Percentiles rank a stretch among this genome's conserved stretches.
Conservation (phyloP, 2,113 vertebrate genomes). For the Psammodynastes pulverulentus region DNA sequence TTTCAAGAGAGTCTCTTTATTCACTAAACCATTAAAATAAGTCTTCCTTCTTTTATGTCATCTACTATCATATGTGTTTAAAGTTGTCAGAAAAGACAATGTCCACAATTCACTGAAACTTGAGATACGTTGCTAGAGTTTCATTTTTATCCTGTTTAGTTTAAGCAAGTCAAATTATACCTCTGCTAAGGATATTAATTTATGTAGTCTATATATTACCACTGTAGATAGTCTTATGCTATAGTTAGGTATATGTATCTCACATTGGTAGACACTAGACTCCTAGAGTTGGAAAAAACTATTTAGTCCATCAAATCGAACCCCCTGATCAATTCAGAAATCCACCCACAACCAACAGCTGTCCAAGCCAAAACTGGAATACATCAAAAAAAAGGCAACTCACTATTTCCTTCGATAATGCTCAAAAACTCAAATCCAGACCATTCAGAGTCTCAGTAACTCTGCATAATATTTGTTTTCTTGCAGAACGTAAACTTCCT, state of each 20-base stretch:
- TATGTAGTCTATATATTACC: background rate
- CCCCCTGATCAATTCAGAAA: background rate
- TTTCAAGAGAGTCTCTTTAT: background rate
- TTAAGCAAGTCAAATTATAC: background rate
- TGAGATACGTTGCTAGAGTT: background rate
- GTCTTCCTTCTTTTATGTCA: background rate
- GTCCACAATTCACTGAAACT: background rate
- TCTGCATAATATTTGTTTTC: conserved; percentile 44
- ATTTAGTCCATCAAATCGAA: background rate
- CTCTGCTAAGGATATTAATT: background rate
- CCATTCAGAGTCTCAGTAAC: conserved; percentile 6
- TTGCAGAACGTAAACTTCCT: conserved; percentile 90
- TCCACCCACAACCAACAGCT: background rate
- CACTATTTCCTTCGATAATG: background rate
- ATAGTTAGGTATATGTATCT: background rate
- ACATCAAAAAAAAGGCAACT: background rate
- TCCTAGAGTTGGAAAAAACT: background rate
- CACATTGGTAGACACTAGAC: background rate
- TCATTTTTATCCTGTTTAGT: background rate
- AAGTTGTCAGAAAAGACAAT: background rate
- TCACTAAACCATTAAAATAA: background rate
- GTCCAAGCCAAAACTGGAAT: background rate
- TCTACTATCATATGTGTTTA: background rate
- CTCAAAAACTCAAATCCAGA: background rate
- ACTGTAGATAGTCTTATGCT: background rate